Conservation (phyloP, 2,797 vertebrate species). For the Sandelia bainsii region DNA sequence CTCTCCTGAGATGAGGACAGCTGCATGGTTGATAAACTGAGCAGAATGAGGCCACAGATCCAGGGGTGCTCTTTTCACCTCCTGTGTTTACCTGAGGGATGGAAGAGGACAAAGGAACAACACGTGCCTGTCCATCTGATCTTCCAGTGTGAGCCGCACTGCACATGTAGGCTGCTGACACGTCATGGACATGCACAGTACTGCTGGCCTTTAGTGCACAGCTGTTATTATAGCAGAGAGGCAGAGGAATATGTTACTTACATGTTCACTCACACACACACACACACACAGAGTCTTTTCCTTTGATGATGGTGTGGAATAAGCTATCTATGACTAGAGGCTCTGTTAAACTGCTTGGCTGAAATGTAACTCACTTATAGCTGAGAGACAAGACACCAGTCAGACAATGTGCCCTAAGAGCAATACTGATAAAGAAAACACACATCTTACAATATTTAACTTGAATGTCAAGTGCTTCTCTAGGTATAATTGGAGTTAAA, state of each 20-base stretch:
- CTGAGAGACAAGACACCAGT: constrained; percentile 47
- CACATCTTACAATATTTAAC: constrained; percentile 40
- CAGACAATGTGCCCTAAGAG: constrained; percentile 30
- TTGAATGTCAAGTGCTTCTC: constrained; percentile 51
- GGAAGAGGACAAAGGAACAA: constrained; percentile 69
- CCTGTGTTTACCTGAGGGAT: constrained; percentile 59
- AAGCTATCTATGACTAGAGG: constrained; percentile 52
- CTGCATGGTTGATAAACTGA: constrained; percentile 60
- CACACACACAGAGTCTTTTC: constrained; percentile 27
- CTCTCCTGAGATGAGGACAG: constrained; percentile 19
- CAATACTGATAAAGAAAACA: constrained; percentile 48
- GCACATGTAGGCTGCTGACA: constrained; percentile 69
- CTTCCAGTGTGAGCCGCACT: constrained; percentile 44
- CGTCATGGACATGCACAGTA: constrained; percentile 44
- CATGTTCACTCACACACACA: constrained; percentile 11
- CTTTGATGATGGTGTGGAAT: constrained; percentile 63
- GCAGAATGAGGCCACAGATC: constrained; percentile 71
- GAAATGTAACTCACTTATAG: constrained; percentile 30
- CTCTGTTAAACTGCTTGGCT: constrained; percentile 43
- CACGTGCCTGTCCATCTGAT: constrained; percentile 71
- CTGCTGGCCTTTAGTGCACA: constrained; percentile 41
- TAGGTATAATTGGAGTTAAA: constrained; percentile 45
- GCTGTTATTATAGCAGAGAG: constrained; percentile 46
- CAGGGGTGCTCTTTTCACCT: constrained; percentile 61
- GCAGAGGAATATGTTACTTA: constrained; percentile 41